Conservation (phyloP, 2,113 vertebrate species). For the Aldabrachelys gigantea region DNA sequence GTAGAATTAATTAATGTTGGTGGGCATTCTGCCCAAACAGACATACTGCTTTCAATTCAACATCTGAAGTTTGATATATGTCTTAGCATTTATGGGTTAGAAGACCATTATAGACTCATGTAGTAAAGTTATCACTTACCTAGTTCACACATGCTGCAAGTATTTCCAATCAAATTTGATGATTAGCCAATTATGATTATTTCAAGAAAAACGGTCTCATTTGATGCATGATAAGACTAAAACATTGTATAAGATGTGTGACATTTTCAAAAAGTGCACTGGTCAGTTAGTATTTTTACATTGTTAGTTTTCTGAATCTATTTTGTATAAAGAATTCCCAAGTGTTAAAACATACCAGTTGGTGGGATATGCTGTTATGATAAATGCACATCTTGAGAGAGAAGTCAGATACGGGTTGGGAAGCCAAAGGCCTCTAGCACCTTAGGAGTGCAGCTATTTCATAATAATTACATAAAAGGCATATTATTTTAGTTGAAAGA, state of each 20-base stretch:
- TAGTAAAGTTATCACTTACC: background rate
- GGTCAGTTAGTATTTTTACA: background rate
- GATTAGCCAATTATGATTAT: background rate
- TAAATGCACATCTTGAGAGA: background rate
- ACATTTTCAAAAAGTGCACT: background rate
- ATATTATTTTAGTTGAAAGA: background rate
- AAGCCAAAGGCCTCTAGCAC: background rate
- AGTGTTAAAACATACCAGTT: background rate
- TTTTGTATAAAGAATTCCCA: background rate
- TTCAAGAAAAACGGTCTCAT: background rate
- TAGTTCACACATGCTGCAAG: background rate
- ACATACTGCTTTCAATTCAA: background rate
- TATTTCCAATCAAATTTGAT: background rate
- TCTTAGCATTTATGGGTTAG: background rate
- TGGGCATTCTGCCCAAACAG: background rate
- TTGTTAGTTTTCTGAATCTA: background rate
- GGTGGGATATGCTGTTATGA: background rate
- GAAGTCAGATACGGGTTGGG: background rate
- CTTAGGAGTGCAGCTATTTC: background rate
- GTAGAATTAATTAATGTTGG: background rate
- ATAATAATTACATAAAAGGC: background rate
- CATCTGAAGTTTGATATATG: background rate
- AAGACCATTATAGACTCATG: background rate
- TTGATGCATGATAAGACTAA: background rate
- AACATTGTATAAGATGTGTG: background rate